These are phyloP conservation scores for Embidobia sp. DNA, from an alignment of 2,888 invertebrate species.

Conservation along the genomic window DNA sequence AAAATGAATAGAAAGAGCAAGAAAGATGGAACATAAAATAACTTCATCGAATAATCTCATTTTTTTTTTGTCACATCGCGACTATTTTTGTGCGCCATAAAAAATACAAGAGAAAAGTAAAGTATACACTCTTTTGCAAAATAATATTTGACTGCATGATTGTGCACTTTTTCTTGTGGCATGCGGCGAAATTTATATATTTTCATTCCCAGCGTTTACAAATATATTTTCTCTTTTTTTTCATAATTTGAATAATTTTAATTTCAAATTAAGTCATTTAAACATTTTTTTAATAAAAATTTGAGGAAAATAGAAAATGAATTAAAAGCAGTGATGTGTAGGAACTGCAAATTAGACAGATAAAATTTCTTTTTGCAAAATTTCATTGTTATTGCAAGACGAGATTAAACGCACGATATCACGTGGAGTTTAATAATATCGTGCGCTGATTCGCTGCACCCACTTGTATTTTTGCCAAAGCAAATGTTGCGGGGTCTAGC, in stretches of 20 bases:
- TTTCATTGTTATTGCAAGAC: slow-evolving; percentile 33
- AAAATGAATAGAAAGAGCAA: neutral
- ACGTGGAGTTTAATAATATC: slow-evolving; percentile 63
- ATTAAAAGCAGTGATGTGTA: too few relatives aligned
- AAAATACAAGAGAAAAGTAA: slow-evolving; percentile 16
- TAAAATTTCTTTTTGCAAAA: slow-evolving; percentile 3
- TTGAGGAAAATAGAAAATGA: too few relatives aligned
- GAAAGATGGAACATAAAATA: too few relatives aligned
- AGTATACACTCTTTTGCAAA: slow-evolving; percentile 18
- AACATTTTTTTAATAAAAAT: too few relatives aligned
- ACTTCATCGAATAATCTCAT: slow-evolving; percentile 17
- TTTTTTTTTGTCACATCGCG: slow-evolving; percentile 10
- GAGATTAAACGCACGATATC: slow-evolving; percentile 40
- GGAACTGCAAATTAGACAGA: too few relatives aligned
- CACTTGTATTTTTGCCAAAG: slow-evolving; percentile 62
- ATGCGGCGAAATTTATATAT: slow-evolving; percentile 30
- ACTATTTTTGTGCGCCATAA: slow-evolving; percentile 39
- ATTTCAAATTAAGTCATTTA: too few relatives aligned
- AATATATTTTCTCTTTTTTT: slow-evolving; percentile 51
- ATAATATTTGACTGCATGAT: slow-evolving; percentile 33
- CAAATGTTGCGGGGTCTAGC: slow-evolving; percentile 55
- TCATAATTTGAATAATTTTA: too few relatives aligned
- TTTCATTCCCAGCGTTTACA: slow-evolving; percentile 9
- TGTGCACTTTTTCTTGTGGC: slow-evolving; percentile 45
- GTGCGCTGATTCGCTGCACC: slow-evolving; percentile 34